Base-by-base conservation (phyloP, 2,888 invertebrate genomes). In the Ctenicera cuprea region DNA sequence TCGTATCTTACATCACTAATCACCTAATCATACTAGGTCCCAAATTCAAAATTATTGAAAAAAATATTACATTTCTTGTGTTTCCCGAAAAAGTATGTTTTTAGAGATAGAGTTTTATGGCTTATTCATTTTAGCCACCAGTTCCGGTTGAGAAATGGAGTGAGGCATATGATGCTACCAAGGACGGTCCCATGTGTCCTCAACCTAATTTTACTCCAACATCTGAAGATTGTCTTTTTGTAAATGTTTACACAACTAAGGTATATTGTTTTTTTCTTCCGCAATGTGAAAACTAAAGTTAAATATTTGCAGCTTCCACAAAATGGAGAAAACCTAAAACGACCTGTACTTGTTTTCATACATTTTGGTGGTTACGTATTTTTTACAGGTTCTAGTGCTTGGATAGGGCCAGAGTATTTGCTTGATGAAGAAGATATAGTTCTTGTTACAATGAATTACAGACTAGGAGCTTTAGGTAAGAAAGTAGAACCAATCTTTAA, bases 381-480 rank as follows among this genome's bases (percentile, higher is more conserved):
- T 0, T 85, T 87, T 48, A 89, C 91, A 0, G 91, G 89, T 0
- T 90, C 90, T 78, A 91, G 50, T 50, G 50, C 2, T 12, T 12
- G 16, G 22, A 3, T 50, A 7, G 16, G 12, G 1, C 18, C 50
- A 18, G 12, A 11, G 3, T 22, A 52, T 52, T 26, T 22, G 20
- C 52, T 52, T 18, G 50, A 50, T 12, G 12, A 52, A 26, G 87
- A 90, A 50, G 91, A 92, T 74, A 83, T 93, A 26, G 91, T 93
- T 0, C 84, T 93, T 50, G 92, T 93, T 5, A 90, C 92, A 1
- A 88, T 91, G 38, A 92, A 93, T 83, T 93, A 92, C 82, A 87
- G 93, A 3, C 85, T 93, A 3, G 91, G 88, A 11, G 84, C 90
- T 0, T 85, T 92, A 61, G 52, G 52, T 52, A 52, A 22, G 43